phyloP scores from a whole-genome alignment of 2,888 invertebrate species.

The Dromius quadrimaculatus region DNA sequence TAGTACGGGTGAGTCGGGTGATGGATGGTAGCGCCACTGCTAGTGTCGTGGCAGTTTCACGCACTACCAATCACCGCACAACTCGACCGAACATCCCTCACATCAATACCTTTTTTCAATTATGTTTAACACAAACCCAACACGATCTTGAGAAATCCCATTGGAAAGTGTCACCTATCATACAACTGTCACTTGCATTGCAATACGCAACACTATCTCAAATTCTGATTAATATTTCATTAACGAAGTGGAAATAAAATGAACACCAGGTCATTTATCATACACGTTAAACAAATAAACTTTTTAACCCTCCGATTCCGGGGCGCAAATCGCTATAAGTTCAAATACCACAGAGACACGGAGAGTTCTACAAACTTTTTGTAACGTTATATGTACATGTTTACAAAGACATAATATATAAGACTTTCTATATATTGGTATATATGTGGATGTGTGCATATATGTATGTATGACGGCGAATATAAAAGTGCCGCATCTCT shows the following conservation, averaged over 20 bases:
- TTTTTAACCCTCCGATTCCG: neutral
- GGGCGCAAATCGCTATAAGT: neutral
- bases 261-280: conserved; percentile 45
- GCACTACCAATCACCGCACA: conserved; percentile 63
- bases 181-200: neutral
- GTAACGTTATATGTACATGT: neutral
- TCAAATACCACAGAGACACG: too few species aligned
- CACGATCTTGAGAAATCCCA: neutral
- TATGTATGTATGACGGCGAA: too few species aligned
- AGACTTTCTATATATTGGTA: too few species aligned
- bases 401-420: neutral
- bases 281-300: conserved; percentile 29
- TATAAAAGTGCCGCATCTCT: conserved; percentile 40
- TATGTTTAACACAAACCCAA: conserved; percentile 15
- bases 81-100: conserved; percentile 55
- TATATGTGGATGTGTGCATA: too few species aligned
- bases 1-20: conserved; percentile 62
- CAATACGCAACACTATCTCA: neutral
- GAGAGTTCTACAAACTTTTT: too few species aligned
- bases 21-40: conserved; percentile 65
- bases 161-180: neutral
- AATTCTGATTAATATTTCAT: conserved; percentile 41
- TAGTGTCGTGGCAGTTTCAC: conserved; percentile 65
- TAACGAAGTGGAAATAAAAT: conserved; percentile 46
- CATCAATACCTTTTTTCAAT: conserved; percentile 54